A percentile compares a stretch with the other conserved stretches of the same genome.
Evolutionary conservation across 92 coral and sea anemone genomes (phyloP).

Genomic region (Galaxea fascicularis): DNA sequence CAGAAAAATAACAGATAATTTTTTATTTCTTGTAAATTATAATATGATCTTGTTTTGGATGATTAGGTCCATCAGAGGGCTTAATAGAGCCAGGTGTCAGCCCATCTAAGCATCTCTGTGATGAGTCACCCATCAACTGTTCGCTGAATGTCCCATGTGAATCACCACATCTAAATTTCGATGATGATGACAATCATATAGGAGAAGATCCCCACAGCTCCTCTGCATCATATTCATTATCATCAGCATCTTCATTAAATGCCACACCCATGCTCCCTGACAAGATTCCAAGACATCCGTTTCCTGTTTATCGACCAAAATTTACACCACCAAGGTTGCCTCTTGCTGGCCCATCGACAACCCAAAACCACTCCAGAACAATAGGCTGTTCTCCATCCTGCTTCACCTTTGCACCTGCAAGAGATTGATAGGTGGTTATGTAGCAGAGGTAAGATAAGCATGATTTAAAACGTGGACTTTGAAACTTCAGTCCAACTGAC

Average conservation of each 20-base stretch:
- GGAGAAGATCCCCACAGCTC: conserved; percentile 70
- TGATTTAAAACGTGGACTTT: not conserved
- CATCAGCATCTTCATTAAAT: conserved; percentile 71
- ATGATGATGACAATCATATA: conserved; percentile 75
- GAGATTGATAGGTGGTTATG: conserved; percentile 71
- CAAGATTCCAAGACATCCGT: conserved; percentile 73
- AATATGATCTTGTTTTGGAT: not conserved
- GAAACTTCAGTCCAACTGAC: not conserved
- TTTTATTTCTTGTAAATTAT: too few relatives aligned
- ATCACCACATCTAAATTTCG: conserved; percentile 85
- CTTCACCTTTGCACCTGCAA: conserved; percentile 96
- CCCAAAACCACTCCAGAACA: conserved; percentile 76
- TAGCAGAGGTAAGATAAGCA: not conserved
- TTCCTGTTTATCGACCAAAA: conserved; percentile 82
- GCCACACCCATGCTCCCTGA: conserved; percentile 83
- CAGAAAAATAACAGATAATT: not conserved
- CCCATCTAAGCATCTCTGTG: conserved; percentile 90
- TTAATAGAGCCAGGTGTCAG: conserved; percentile 87
- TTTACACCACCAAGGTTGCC: conserved; percentile 98
- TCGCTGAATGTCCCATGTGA: conserved; percentile 90
- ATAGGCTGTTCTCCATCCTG: conserved; percentile 82
- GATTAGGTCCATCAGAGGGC: conserved; percentile 88
- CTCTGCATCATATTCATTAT: conserved; percentile 47
- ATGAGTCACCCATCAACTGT: conserved; percentile 70
- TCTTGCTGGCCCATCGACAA: conserved; percentile 92